Base-by-base conservation (phyloP, 2,113 vertebrate species). In the Podarcis raffonei region DNA sequence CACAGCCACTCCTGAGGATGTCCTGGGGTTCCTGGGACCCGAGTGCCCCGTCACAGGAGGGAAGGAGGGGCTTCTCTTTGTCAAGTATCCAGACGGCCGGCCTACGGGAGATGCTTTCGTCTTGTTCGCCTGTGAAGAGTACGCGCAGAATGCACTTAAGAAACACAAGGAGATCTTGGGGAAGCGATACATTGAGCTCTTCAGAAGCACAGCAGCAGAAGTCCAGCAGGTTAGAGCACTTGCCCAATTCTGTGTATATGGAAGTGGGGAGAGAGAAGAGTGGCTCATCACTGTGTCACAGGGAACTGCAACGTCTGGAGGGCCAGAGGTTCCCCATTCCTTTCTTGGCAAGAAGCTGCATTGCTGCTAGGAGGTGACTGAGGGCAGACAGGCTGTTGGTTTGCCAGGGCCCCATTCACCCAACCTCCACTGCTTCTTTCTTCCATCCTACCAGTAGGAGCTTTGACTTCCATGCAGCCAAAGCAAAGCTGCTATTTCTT, bases 31-130 rank as follows among this genome's bases (percentile, higher is more conserved):
- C 93, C 97, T 99, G 75, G 98, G 98, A 2, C 95, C 97, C 0
- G 98, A 99, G 89, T 98, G 98, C 90, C 98, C 98, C 0, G 98
- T 98, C 86, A 99, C 98, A 1, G 98, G 98, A 53, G 98, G 96
- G 25, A 94, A 97, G 0, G 98, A 99, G 42, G 99, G 99, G 35
- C 97, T 99, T 84, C 98, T 99, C 37, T 99, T 99, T 89, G 99
- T 99, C 75, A 99, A 98, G 92, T 99, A 99, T 93, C 98, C 98
- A 0, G 99, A 99, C 0, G 99, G 99, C 76, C 97, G 98, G 74
- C 99, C 99, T 81, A 99, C 99, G 0, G 99, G 99, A 16, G 99
- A 99, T 18, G 98, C 99, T 5, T 99, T 99, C 94, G 99, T 99
- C 87, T 96, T 99, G 42, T 99, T 99, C 94, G 98, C 99, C 87